Base-by-base conservation (phyloP, 2,113 vertebrate genomes). In the Cheilinus undulatus region DNA sequence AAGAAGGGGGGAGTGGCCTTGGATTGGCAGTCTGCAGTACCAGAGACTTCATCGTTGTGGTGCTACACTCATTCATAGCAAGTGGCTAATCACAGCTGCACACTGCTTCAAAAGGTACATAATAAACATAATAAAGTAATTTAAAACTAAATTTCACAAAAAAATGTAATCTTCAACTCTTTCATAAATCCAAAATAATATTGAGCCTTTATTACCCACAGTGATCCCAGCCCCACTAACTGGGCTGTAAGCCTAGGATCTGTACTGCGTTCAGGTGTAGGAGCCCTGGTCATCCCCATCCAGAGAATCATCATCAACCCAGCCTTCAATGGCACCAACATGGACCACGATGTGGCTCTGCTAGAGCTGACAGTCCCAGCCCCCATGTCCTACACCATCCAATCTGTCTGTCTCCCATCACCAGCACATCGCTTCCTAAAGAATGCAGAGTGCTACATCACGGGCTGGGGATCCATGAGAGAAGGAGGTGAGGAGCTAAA, bases 211-310 rank as follows among this genome's bases (percentile, higher is more conserved):
- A 10, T 30, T 5, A 22, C 36, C 30, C 50, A 3, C 40, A 89
- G 88, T 73, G 78, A 91, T 43, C n/a, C 69, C 0, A 14, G 58
- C 52, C 82, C 87, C 13, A 60, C 48, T 26, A 69, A 92, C 84
- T 99, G 97, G 97, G 92, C 91, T 0, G 97, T 96, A 27, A 93
- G 96, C 69, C 92, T 99, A 62, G 97, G 97, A 42, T 96, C 97
- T 0, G 94, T 97, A 2, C 89, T 95, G 74, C 93, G 95, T 63
- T 93, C 88, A 0, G 94, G 95, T 9, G 42, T 89, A 0, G 95
- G 95, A 0, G 95, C 96, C 46, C 89, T 93, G 82, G 84, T 93
- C 73, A 94, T 96, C 56, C 96, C 94, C 23, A 92, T 98, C 78
- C 93, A 94, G 45, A 95, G 89, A 32, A 92, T 98, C 79, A 83